These are phyloP conservation scores for human (Homo sapiens) DNA, from an alignment of 2,113 vertebrate genomes.

Conservation along the genomic window DNA sequence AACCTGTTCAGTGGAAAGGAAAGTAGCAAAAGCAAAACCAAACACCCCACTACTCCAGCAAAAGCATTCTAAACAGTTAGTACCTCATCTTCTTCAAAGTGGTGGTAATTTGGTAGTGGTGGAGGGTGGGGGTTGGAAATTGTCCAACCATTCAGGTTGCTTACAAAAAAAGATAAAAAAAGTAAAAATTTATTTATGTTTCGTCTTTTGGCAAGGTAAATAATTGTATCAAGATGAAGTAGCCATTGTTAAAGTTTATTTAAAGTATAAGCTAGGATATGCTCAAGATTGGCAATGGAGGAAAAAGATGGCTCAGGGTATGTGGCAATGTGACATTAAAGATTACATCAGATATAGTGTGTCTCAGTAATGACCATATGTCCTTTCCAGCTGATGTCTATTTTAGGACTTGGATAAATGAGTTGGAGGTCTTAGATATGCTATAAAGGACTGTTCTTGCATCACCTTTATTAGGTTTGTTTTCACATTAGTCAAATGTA, in stretches of 20 bases:
- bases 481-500: not conserved
- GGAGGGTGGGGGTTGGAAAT: not conserved
- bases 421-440: not conserved
- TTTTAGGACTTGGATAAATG: conserved; percentile 15
- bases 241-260: not conserved
- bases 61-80: not conserved
- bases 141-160: not conserved
- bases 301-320: conserved; percentile 3
- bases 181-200: not conserved
- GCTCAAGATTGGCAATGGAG: conserved; percentile 22
- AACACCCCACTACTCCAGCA: not conserved
- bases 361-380: conserved; percentile 1
- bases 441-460: not conserved
- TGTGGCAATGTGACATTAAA: conserved; percentile 8
- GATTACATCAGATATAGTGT: not conserved
- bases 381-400: not conserved
- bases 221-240: not conserved
- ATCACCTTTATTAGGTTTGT: conserved; percentile 32
- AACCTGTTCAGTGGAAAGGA: conserved; percentile 10
- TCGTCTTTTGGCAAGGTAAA: conserved; percentile 25
- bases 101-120: not conserved
- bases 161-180: not conserved
- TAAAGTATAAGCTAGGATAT: not conserved
- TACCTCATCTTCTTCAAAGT: not conserved
- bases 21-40: conserved; percentile 37